Percentiles rank a stretch among this genome's conserved stretches.
phyloP scores from a whole-genome alignment of 2,888 invertebrate genomes.

The Fragum fragum region DNA sequence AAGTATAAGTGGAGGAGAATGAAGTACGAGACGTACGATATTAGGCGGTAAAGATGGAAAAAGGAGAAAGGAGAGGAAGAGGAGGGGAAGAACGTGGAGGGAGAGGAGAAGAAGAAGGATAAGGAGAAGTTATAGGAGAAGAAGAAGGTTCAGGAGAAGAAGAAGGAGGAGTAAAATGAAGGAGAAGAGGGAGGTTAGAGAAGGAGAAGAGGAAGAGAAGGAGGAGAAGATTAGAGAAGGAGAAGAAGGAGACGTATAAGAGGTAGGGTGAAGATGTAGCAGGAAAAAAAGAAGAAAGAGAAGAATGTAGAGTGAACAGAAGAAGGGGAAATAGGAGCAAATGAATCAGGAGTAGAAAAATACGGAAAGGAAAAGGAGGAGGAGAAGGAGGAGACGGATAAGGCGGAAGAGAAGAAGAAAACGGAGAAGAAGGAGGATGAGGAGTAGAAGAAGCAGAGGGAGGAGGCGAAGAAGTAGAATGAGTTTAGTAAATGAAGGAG shows the following conservation, averaged over 20 bases:
- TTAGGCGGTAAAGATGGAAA: neutral
- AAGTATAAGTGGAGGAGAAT: neutral
- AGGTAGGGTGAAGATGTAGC: neutral
- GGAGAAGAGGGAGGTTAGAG: no score
- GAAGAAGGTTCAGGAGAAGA: no score
- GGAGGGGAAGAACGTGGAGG: neutral
- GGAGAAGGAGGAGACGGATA: no score
- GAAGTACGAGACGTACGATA: neutral
- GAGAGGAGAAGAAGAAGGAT: slow-evolving; percentile 20
- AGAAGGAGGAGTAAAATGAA: no score
- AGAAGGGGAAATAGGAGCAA: no score
- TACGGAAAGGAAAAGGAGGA: no score
- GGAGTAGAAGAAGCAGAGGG: neutral
- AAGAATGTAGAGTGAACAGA: no score
- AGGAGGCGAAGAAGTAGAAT: neutral
- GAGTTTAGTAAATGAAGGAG: neutral
- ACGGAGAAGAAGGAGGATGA: neutral
- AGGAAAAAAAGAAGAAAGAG: neutral
- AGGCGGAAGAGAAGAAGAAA: neutral
- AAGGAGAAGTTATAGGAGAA: no score
- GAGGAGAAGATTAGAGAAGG: no score
- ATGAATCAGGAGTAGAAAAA: no score
- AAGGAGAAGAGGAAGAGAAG: slow-evolving; percentile 11
- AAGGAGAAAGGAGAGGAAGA: neutral
- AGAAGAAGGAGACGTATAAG: no score